A percentile compares a stretch with the other conserved stretches of the same genome.
Evolutionary conservation across 2,888 invertebrate species (phyloP).

Genomic region (Rhynchonema sp.): DNA sequence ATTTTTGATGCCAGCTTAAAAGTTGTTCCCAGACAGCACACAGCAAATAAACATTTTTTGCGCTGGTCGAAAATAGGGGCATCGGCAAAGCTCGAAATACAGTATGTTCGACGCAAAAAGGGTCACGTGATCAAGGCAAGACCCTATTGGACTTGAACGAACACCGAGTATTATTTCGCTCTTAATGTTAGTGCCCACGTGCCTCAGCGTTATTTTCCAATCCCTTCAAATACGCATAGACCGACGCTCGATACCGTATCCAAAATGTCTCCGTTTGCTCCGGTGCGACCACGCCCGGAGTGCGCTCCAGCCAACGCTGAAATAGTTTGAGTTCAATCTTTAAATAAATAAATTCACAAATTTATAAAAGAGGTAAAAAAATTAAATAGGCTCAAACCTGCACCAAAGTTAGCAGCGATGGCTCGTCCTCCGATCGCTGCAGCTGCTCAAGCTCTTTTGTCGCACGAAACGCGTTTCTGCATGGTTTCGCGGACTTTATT

Average conservation of each 20-base stretch:
- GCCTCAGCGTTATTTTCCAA: constrained; percentile 17
- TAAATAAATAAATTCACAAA: too few relatives aligned
- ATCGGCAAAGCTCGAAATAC: too few relatives aligned
- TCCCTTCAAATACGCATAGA: constrained; percentile 42
- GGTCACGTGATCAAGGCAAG: too few relatives aligned
- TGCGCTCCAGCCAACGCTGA: constrained; percentile 66
- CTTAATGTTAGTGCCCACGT: too few relatives aligned
- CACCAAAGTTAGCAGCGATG: constrained; percentile 62
- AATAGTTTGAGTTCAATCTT: constrained; percentile 2
- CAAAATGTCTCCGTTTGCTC: constrained; percentile 63
- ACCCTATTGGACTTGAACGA: too few relatives aligned
- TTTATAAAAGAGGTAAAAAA: too few relatives aligned
- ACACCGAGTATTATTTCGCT: too few relatives aligned
- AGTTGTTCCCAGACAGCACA: too few relatives aligned
- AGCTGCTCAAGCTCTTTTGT: constrained; percentile 42
- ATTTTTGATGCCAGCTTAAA: too few relatives aligned
- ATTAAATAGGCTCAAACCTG: constrained; percentile 40
- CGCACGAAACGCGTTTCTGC: constrained; percentile 42
- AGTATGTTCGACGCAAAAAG: too few relatives aligned
- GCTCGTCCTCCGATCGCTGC: constrained; percentile 53
- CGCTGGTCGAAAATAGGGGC: too few relatives aligned
- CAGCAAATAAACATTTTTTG: too few relatives aligned
- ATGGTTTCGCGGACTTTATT: background rate
- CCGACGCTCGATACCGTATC: constrained; percentile 55
- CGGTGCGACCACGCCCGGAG: constrained; percentile 64